Evolutionary conservation across 92 coral and sea anemone species (phyloP), one percentile per base, ranked within the genome.

Genomic region (Phymanthus crucifer): DNA sequence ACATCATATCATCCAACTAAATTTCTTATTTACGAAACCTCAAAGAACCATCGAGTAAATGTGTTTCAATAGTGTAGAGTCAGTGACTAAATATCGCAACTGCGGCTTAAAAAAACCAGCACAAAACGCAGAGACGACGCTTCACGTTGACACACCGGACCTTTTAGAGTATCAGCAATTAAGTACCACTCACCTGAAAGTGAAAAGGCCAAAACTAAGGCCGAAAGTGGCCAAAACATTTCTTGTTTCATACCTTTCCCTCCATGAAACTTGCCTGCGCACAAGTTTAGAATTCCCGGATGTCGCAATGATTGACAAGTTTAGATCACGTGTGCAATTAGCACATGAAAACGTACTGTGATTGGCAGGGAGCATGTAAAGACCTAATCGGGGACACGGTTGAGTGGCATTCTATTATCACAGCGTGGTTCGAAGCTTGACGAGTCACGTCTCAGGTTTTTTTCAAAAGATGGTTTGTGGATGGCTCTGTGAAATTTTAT

Each of bases 221-320:
- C 85, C 78, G 66, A 81, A 81, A 81, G 76, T 56, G 78, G 76
- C 85, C 85, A 81, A 73, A 81, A 81, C 78, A 81, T 56, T 72
- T 57, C 78, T 72, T n/a, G 71, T 73, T 81, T 35, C 76, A 71
- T 81, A 27, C 40, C 80, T 72, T 79, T 46, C 85, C 71, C 57
- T 74, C 70, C 76, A 72, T 34, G 76, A 81, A 81, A 32, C 79
- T 80, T 81, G 75, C 73, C 82, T 67, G 78, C 72, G 84, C 76
- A 74, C 78, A 81, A 45, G 73, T 70, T 57, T 40, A 48, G 83
- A 84, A 70, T 40, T 77, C 91, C 92, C 92, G 92, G 87, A 88
- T 88, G 91, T 85, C 68, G 45, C 26, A 72, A 75, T 88, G 92
- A 88, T 84, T 88, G 92, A 88, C 92, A 88, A 78, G 38, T 82